These are phyloP conservation scores for Eristalis tenax DNA, from an alignment of 2,888 invertebrate species.

Conservation along the genomic window DNA sequence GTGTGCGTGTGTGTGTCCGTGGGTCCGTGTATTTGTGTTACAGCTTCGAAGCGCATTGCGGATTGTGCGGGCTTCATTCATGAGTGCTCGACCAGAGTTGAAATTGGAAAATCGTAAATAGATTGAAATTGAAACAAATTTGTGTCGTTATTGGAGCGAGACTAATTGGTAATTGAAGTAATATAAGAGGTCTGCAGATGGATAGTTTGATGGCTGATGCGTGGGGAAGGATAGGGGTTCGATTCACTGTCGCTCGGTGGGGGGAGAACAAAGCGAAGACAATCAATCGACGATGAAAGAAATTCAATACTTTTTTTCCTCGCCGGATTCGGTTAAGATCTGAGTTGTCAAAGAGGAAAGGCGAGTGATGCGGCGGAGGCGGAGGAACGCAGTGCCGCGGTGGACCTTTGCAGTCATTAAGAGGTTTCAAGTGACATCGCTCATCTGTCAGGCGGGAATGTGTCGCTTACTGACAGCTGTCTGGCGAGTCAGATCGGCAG, in stretches of 20 bases:
- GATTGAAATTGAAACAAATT: slow-evolving; percentile 68
- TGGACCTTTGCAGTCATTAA: background rate
- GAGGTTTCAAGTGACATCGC: background rate
- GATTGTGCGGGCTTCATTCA: slow-evolving; percentile 48
- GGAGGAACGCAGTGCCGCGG: background rate
- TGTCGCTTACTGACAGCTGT: background rate
- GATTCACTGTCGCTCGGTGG: no score
- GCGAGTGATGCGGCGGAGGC: background rate
- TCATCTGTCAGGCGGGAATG: background rate
- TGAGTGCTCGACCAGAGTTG: slow-evolving; percentile 37
- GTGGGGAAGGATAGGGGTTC: background rate
- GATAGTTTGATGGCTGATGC: background rate
- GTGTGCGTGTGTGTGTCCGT: background rate
- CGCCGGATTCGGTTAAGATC: background rate
- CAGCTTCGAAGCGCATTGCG: background rate
- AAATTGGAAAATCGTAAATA: slow-evolving; percentile 63
- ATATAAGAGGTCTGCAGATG: slow-evolving; percentile 36
- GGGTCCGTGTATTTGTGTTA: background rate
- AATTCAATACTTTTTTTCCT: background rate
- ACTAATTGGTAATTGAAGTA: slow-evolving; percentile 69
- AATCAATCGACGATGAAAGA: background rate
- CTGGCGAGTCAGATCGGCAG: background rate
- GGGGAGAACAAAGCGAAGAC: background rate
- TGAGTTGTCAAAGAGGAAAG: background rate
- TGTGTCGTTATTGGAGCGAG: slow-evolving; percentile 55